Percentiles rank a stretch among this genome's conserved stretches.
Conservation (phyloP, 2,888 invertebrate species). For the Drosophila lacicola region DNA sequence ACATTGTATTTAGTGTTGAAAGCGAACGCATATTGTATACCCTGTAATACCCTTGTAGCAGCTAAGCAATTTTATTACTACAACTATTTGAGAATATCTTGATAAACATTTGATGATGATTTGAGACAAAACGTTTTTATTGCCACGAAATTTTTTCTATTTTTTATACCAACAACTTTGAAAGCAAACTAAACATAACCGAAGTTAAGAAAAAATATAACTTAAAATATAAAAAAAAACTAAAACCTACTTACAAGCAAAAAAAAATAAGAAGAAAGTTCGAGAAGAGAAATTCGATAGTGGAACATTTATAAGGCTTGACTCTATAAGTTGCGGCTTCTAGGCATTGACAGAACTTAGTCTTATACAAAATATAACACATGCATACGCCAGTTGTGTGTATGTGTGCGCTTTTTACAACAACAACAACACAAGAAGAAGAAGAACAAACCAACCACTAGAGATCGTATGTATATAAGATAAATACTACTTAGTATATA, state of each 20-base stretch:
- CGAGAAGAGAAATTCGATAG: constrained; percentile 16
- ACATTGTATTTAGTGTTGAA: constrained; percentile 52
- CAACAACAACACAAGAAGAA: constrained; percentile 20
- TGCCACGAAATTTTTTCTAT: constrained; percentile 83
- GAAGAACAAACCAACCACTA: constrained; percentile 30
- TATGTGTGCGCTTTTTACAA: constrained; percentile 41
- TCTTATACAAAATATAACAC: constrained; percentile 42
- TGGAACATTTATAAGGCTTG: constrained; percentile 53
- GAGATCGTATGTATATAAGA: constrained; percentile 49
- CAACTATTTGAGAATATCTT: constrained; percentile 54
- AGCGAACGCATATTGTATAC: constrained; percentile 55
- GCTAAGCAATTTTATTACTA: constrained; percentile 68
- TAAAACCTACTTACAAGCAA: constrained; percentile 23
- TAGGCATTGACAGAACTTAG: constrained; percentile 46
- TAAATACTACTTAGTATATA: constrained; percentile 50
- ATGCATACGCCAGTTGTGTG: constrained; percentile 6
- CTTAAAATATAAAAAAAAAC: not conserved
- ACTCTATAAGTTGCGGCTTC: constrained; percentile 70
- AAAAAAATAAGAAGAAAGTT: too few relatives aligned
- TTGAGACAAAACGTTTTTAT: constrained; percentile 70
- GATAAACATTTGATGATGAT: constrained; percentile 36
- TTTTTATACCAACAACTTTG: constrained; percentile 83
- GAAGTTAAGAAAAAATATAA: constrained; percentile 13
- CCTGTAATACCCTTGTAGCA: constrained; percentile 53
- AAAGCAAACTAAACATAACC: constrained; percentile 47